A percentile compares a stretch with the other conserved stretches of the same genome.
These are phyloP conservation scores for Phalacrocorax pelagicus DNA, from an alignment of 2,113 vertebrate species.

Conservation along the genomic window DNA sequence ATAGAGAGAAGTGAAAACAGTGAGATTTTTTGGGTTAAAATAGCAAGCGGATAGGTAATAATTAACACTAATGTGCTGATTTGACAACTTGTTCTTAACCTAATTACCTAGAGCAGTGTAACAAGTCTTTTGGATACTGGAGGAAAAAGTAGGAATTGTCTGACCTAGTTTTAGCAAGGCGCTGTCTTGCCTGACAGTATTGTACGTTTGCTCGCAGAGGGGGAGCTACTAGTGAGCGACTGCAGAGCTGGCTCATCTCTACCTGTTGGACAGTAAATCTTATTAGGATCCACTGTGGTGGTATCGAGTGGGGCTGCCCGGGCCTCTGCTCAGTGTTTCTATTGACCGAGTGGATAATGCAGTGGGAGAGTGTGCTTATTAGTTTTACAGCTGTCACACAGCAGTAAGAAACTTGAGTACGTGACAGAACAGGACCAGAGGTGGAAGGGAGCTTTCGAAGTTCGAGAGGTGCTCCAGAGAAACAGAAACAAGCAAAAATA, in stretches of 20 bases:
- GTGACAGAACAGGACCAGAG: neutral
- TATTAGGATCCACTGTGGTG: too few species aligned
- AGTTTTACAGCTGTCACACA: neutral
- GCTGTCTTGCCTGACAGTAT: fast-evolving
- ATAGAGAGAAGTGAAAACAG: neutral
- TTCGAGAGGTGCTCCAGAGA: neutral
- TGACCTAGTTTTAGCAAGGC: neutral
- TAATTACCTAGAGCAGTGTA: neutral
- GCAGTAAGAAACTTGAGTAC: neutral
- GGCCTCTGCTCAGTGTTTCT: neutral
- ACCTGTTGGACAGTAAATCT: neutral
- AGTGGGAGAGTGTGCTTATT: neutral
- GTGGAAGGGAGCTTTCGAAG: neutral
- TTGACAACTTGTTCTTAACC: neutral
- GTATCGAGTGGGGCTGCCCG: neutral
- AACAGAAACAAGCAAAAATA: neutral
- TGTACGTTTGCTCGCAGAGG: neutral
- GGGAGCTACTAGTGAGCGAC: neutral
- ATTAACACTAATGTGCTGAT: neutral
- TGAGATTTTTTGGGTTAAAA: neutral
- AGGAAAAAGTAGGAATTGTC: neutral
- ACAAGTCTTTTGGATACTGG: neutral
- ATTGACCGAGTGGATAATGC: neutral
- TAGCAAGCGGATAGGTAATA: neutral
- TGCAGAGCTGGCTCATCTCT: neutral